Evolutionary conservation across 2,888 invertebrate species (phyloP).

Genomic region (Epiblema foenella): DNA sequence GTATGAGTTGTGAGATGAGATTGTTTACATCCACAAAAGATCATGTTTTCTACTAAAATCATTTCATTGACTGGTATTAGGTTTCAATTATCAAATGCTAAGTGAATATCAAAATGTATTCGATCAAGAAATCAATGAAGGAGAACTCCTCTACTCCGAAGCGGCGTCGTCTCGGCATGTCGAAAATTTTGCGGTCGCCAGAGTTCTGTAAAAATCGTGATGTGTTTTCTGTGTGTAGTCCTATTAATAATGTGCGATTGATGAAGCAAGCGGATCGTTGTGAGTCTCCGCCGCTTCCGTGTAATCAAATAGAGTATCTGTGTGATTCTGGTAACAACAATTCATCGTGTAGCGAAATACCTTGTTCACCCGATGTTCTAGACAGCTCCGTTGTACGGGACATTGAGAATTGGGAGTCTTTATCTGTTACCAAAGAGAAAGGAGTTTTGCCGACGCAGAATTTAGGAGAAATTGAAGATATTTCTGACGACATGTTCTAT

Average conservation of each 20-base stretch:
- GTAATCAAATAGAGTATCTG: conserved; percentile 77
- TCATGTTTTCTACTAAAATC: conserved; percentile 10
- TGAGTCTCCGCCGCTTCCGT: conserved; percentile 75
- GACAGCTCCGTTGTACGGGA: conserved; percentile 55
- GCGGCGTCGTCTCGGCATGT: conserved; percentile 67
- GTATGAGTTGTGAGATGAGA: not conserved
- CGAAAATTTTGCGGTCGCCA: conserved; percentile 56
- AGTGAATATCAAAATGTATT: conserved; percentile 52
- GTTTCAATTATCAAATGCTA: conserved; percentile 6
- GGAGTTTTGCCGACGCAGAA: conserved; percentile 46
- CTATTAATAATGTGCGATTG: conserved; percentile 52
- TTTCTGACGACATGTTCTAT: conserved; percentile 70
- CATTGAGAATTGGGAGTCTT: conserved; percentile 61
- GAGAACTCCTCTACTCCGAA: conserved; percentile 71
- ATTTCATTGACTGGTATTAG: not conserved
- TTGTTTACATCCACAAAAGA: conserved; percentile 32
- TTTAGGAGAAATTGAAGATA: conserved; percentile 58
- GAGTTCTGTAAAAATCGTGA: conserved; percentile 44
- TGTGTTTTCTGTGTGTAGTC: conserved; percentile 53
- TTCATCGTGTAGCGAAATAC: conserved; percentile 58
- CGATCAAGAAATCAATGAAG: conserved; percentile 45
- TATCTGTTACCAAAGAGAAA: conserved; percentile 54
- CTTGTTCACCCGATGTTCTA: conserved; percentile 63
- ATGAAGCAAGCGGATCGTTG: conserved; percentile 51
- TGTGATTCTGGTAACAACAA: conserved; percentile 64